phyloP scores from a whole-genome alignment of 2,797 vertebrate species.

The Phalanger gymnotis region DNA sequence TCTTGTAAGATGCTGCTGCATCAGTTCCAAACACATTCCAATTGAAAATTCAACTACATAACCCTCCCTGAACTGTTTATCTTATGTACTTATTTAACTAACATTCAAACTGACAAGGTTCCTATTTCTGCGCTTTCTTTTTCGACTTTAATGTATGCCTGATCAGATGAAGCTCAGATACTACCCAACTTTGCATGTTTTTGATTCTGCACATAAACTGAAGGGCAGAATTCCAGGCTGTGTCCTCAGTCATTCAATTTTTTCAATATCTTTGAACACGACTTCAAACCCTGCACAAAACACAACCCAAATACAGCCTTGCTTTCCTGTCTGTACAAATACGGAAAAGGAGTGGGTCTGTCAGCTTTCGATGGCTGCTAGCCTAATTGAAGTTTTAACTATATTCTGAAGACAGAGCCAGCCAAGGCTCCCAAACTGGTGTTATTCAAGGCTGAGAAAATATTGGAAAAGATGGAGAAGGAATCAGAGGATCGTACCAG shows the following conservation, averaged over 20 bases:
- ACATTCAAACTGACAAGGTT: slow-evolving; percentile 89
- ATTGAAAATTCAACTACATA: slow-evolving; percentile 89
- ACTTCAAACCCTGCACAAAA: slow-evolving; percentile 88
- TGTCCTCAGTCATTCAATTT: slow-evolving; percentile 88
- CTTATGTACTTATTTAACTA: slow-evolving; percentile 90
- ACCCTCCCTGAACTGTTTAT: slow-evolving; percentile 88
- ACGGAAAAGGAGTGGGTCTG: slow-evolving; percentile 85
- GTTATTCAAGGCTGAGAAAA: slow-evolving; percentile 84
- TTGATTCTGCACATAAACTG: slow-evolving; percentile 88
- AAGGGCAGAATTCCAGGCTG: slow-evolving; percentile 88
- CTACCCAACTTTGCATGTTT: slow-evolving; percentile 89
- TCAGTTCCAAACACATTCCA: slow-evolving; percentile 79
- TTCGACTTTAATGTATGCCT: slow-evolving; percentile 86
- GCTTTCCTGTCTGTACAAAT: slow-evolving; percentile 86
- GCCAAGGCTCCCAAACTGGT: slow-evolving; percentile 71
- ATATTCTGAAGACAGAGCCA: slow-evolving; percentile 82
- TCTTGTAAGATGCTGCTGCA: slow-evolving; percentile 75
- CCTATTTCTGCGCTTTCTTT: slow-evolving; percentile 86
- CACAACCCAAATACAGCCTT: slow-evolving; percentile 86
- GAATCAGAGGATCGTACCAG: not conserved
- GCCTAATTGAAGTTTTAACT: slow-evolving; percentile 87
- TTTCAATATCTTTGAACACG: slow-evolving; percentile 87
- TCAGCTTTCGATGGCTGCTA: slow-evolving; percentile 82
- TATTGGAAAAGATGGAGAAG: slow-evolving; percentile 70
- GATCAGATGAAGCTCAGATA: slow-evolving; percentile 86